Conservation (phyloP, 2,797 vertebrate species). For the Characodon lateralis region DNA sequence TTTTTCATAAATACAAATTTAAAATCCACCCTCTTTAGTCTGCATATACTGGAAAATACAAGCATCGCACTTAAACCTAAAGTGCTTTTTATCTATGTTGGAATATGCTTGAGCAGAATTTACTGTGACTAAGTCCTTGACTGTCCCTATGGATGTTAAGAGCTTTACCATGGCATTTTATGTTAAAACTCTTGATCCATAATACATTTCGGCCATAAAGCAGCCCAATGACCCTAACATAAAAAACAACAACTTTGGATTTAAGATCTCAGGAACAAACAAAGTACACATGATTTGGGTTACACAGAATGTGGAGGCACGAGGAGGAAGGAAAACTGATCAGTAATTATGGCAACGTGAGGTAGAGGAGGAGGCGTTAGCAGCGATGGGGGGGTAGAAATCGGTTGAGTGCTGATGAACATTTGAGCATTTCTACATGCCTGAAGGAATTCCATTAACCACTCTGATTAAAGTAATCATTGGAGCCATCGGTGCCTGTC, state of each 20-base stretch:
- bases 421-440: slow-evolving; percentile 80
- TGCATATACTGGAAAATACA: neutral
- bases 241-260: slow-evolving; percentile 13
- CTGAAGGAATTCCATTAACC: slow-evolving; percentile 84
- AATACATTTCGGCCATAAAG: slow-evolving; percentile 35
- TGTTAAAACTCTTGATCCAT: slow-evolving; percentile 37
- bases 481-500: slow-evolving; percentile 85
- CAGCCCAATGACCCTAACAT: neutral
- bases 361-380: slow-evolving; percentile 36
- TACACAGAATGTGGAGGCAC: slow-evolving; percentile 13
- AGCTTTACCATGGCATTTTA: slow-evolving; percentile 34
- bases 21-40: neutral
- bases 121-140: slow-evolving; percentile 42
- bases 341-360: slow-evolving; percentile 59
- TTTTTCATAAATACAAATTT: slow-evolving; percentile 1
- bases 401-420: slow-evolving; percentile 76
- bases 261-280: slow-evolving; percentile 21
- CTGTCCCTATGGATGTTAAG: slow-evolving; percentile 29
- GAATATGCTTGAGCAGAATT: slow-evolving; percentile 19
- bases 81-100: slow-evolving; percentile 19
- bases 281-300: slow-evolving; percentile 14
- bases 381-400: slow-evolving; percentile 34
- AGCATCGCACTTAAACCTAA: slow-evolving; percentile 10
- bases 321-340: slow-evolving; percentile 39
- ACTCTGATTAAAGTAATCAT: slow-evolving; percentile 86